Conservation (phyloP, 2,113 vertebrate genomes). For the Datnioides undecimradiatus region DNA sequence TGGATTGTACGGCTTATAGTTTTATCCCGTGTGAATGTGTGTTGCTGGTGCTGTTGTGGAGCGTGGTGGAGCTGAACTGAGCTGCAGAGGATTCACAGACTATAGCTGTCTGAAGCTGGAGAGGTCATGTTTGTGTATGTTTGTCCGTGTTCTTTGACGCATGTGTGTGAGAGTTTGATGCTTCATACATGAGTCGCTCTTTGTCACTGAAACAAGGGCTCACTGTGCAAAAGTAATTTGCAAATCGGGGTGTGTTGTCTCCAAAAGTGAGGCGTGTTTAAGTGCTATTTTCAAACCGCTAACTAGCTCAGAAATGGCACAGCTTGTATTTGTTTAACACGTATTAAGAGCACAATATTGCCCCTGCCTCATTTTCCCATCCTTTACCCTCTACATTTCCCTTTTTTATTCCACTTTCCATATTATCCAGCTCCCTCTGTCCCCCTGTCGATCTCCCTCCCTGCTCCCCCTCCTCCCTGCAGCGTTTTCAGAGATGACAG, state of each 20-base stretch:
- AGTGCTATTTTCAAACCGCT: conserved; percentile 1
- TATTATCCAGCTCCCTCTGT: conserved; percentile 63
- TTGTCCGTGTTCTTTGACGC: conserved; percentile 26
- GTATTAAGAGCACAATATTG: conserved; percentile 22
- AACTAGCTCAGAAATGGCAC: conserved; percentile 18
- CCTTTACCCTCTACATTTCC: conserved; percentile 40
- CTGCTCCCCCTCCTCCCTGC: conserved; percentile 60
- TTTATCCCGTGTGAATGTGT: conserved; percentile 71
- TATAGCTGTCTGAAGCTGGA: conserved; percentile 47
- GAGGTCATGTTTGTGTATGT: conserved; percentile 54
- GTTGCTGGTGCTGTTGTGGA: conserved; percentile 50
- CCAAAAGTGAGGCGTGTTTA: conserved; percentile 8
- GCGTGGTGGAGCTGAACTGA: conserved; percentile 59
- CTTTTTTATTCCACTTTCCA: conserved; percentile 54
- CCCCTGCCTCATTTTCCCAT: conserved; percentile 40
- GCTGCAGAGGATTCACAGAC: conserved; percentile 55
- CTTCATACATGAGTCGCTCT: not conserved
- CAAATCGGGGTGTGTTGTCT: not conserved
- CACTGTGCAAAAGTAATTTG: not conserved
- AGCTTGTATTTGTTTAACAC: conserved; percentile 38
- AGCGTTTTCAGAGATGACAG: conserved; percentile 79
- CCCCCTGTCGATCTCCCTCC: conserved; percentile 62
- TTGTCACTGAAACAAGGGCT: conserved; percentile 23
- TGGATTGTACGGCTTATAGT: conserved; percentile 72
- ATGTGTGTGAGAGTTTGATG: not conserved